Evolutionary conservation across 1,140 invertebrate species (phyloP).

Genomic region (Eurytemora carolleeae): DNA sequence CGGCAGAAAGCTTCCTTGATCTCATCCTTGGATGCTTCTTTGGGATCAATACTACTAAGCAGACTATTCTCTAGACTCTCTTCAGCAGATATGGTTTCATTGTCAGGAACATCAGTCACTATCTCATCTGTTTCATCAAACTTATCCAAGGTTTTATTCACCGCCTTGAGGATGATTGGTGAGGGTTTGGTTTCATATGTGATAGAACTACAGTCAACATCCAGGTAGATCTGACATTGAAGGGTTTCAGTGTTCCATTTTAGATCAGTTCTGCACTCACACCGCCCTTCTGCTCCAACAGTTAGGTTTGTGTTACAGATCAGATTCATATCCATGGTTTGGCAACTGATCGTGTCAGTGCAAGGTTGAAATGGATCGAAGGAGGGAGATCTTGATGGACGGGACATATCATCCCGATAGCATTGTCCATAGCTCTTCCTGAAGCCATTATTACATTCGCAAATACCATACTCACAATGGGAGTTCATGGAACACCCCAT

Average conservation of each 20-base stretch:
- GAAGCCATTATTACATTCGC: background rate
- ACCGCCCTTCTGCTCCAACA: background rate
- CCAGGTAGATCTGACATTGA: background rate
- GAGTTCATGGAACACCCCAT: background rate
- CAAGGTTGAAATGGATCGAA: background rate
- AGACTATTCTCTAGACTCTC: background rate
- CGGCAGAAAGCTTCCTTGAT: background rate
- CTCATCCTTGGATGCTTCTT: background rate
- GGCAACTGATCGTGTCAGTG: background rate
- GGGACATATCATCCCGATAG: background rate
- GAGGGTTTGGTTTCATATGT: background rate
- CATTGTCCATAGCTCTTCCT: background rate
- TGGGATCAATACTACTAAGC: background rate
- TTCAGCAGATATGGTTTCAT: background rate
- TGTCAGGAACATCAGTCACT: background rate
- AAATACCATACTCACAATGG: background rate
- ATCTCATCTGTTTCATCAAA: background rate
- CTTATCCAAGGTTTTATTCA: background rate
- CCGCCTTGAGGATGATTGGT: background rate
- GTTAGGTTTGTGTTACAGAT: background rate
- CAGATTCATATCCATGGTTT: background rate
- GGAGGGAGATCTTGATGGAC: background rate
- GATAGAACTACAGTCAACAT: background rate
- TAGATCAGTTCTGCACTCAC: background rate
- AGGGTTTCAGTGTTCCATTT: background rate